Conservation (phyloP, 2,113 vertebrate species). For the Cebidichthys violaceus region DNA sequence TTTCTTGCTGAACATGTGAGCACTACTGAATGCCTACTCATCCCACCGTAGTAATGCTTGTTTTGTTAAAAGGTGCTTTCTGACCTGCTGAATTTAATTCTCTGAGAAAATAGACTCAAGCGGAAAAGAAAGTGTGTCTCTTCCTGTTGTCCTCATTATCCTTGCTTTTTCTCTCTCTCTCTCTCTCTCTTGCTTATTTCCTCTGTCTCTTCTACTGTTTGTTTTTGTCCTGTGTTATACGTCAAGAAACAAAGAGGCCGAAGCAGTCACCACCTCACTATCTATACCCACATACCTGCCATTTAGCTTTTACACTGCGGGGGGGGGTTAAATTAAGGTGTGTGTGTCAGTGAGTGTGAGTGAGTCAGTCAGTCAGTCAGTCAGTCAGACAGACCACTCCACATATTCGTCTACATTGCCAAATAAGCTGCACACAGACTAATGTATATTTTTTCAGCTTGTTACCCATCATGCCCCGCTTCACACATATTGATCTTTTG, state of each 20-base stretch:
- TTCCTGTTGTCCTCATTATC: constrained; percentile 48
- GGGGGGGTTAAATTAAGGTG: background rate
- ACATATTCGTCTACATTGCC: background rate
- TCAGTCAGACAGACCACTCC: too few species aligned
- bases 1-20: background rate
- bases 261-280: background rate
- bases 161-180: background rate
- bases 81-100: background rate
- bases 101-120: constrained; percentile 2
- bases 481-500: background rate
- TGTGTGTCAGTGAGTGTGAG: too few species aligned
- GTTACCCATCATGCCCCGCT: constrained; percentile 16
- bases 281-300: background rate
- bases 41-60: background rate
- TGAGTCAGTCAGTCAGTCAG: too few species aligned
- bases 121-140: constrained; percentile 9
- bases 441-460: background rate
- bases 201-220: background rate
- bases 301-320: background rate
- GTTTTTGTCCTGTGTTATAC: background rate
- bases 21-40: background rate
- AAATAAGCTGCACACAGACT: background rate
- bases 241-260: background rate
- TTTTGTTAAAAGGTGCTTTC: background rate
- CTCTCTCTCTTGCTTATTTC: constrained; percentile 5